Base-by-base conservation (phyloP, 2,113 vertebrate genomes). In the Rousettus leschenaultii region DNA sequence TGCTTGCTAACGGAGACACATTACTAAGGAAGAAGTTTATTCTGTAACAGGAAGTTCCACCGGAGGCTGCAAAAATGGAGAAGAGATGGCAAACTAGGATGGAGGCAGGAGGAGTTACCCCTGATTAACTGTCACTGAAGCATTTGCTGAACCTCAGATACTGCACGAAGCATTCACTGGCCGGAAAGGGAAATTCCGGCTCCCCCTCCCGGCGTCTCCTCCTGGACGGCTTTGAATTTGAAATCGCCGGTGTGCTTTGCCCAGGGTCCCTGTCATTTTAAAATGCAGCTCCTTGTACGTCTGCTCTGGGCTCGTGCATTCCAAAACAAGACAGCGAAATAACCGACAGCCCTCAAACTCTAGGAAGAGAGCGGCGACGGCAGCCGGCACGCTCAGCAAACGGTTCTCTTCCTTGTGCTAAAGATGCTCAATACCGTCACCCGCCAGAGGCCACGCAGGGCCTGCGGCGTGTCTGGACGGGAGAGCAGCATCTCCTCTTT, bases 1-100 rank as follows among this genome's bases (percentile, higher is more conserved):
- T 94, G 84, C 85, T 89, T 82, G 68, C 63, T 97, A 94, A 92
- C 71, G 45, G 95, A 95, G 92, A 68, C 24, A 1, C 15, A 13
- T 82, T 21, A 33, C 74, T 95, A 74, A 89, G 77, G 65, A 84
- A 61, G 43, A 59, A 11, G 3, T 55, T 74, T 83, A 35, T 71
- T n/a, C 75, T 48, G 13, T 40, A 35, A 19, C 9, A 55, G 40
- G 22, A 73, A 74, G n/a, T 38, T 89, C 24, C 61, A 77, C 59
- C 28, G 30, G n/a, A 87, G 65, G 38, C 38, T 90, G n/a, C 1
- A 16, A 68, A 95, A 92, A 70, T 59, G 26, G 28, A 68, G 38
- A 84, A 84, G 35, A 26, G 22, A 59, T 19, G 19, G 26, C 33
- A 74, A 75, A 78, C 43, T 57, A 13, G 66, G 51, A 45, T 1